Base-by-base conservation (phyloP, 2,888 invertebrate species). In the Sinodicranocentrus sp. region DNA sequence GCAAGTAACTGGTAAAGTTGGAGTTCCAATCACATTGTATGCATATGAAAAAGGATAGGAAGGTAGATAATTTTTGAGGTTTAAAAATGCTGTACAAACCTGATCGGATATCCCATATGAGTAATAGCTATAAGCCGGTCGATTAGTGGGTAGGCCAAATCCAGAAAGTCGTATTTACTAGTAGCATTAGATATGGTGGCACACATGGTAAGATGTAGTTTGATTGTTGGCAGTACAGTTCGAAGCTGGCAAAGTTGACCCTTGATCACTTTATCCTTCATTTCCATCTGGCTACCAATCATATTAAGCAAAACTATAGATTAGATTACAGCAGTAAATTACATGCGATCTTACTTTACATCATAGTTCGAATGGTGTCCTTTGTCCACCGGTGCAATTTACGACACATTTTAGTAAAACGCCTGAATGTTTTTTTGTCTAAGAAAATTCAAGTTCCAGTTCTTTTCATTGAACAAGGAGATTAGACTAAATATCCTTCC, bases 151-250 rank as follows among this genome's bases (percentile, higher is more conserved):
- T 93, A 94, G 21, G 93, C 94, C 79, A 94, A 90, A 89, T 94
- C 94, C 65, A 95, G 92, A 90, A 95, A 94, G 90, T 95, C 95
- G 89, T 94, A 94, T 90, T 94, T 94, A 88, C 94, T 94, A 1
- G 95, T 94, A 10, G 94, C 93, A 76, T 93, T 93, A 44, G 93
- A 94, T 90, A 95, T 94, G 5, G 94, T 93, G 76, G 94, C 93
- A 90, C 94, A 94, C 76, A 94, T 91, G 88, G 94, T 92, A 72
- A 87, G 87, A 83, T 87, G 94, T 84, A 94, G 92, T 89, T 94
- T 94, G 25, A 95, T 91, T 21, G 94, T 93, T 1, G 94, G 94
- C 90, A 94, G 91, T 10, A 94, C 93, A 54, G 93, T 93, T 33
- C 93, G 93, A 88, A 93, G 89, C 84, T 91, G 91, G 23, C 92